A percentile compares a stretch with the other conserved stretches of the same genome.
Conservation (phyloP, 2,888 invertebrate species). For the Netelia fuscicornis region DNA sequence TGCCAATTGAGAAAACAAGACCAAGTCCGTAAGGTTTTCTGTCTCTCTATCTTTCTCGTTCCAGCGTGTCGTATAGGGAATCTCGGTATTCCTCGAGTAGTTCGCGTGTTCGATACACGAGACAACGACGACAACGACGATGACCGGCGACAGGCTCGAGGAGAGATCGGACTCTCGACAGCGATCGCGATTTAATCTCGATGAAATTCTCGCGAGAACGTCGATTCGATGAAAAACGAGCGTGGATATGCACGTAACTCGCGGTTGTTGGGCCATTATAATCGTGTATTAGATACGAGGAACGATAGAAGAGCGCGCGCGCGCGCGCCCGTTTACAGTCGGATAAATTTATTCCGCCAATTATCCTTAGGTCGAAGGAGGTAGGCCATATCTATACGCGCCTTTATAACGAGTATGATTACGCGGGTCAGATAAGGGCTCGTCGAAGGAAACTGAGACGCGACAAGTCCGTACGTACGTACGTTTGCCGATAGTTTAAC, state of each 20-base stretch:
- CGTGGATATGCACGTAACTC: not conserved
- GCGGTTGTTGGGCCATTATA: constrained; percentile 30
- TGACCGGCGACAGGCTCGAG: constrained; percentile 20
- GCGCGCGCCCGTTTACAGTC: not conserved
- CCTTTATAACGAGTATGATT: constrained; percentile 64
- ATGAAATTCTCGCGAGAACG: constrained; percentile 63
- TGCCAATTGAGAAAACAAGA: constrained; percentile 62
- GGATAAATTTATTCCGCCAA: constrained; percentile 70
- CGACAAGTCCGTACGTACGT: constrained; percentile 60
- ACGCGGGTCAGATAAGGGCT: constrained; percentile 59
- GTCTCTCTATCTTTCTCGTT: constrained; percentile 33
- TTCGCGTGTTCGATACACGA: not conserved
- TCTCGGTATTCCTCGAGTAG: constrained; percentile 7
- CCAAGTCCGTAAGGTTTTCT: constrained; percentile 12
- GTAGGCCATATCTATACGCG: not conserved
- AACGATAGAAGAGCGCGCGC: constrained; percentile 1
- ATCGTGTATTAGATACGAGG: constrained; percentile 16
- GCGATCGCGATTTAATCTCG: constrained; percentile 61
- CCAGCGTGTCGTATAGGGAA: constrained; percentile 8
- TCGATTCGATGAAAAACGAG: constrained; percentile 62
- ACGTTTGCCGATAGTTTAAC: constrained; percentile 30
- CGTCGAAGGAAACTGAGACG: constrained; percentile 57
- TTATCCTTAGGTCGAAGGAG: constrained; percentile 67
- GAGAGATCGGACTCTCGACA: constrained; percentile 43
- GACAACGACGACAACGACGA: not conserved